Evolutionary conservation across 2,888 invertebrate genomes (phyloP), one percentile per base, ranked within the genome.

Genomic region (Drosophila limbata): DNA sequence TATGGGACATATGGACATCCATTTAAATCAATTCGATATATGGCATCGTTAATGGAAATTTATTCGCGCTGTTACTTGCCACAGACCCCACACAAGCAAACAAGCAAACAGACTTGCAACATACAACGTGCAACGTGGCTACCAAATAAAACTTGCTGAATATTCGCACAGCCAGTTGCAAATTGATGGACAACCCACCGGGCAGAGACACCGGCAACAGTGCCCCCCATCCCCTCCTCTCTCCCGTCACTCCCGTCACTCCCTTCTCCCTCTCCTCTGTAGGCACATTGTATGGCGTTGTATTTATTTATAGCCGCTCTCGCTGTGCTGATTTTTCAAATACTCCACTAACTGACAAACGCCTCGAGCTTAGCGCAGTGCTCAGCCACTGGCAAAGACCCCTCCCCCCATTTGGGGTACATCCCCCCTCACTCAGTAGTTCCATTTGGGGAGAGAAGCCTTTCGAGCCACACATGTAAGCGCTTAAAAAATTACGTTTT

Each of bases 21-120:
- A 89, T 90, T 91, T 91, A 91, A 91, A 91, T 91, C 91, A 91
- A 91, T 91, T 89, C 71, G 83, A 90, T 84, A 84, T 88, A 87
- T 85, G 81, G 83, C 84, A 80, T 79, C 87, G 87, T 87, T 87
- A 90, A 85, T 87, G 90, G 83, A 89, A 90, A 90, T 90, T 90
- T 88, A 90, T 91, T 73, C 73, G 81, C 73, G 81, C 81, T 77
- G 80, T 85, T 76, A 72, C 73, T 75, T 48, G 8, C 19, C 60
- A 59, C 60, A 77, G 72, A 78, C 62, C 77, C 63, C 65, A 73
- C 73, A 66, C 33, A 50, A 10, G 15, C 33, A 6, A 0, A 17
- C 21, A 52, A 57, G 68, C 53, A 66, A 35, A 51, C 55, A 40
- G 19, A 67, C 69, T 52, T 47, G 44, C 76, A 44, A 60, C 77